Percentiles rank a stretch among this genome's conserved stretches.
Conservation (phyloP, 1,140 invertebrate species). For the Cherax destructor region DNA sequence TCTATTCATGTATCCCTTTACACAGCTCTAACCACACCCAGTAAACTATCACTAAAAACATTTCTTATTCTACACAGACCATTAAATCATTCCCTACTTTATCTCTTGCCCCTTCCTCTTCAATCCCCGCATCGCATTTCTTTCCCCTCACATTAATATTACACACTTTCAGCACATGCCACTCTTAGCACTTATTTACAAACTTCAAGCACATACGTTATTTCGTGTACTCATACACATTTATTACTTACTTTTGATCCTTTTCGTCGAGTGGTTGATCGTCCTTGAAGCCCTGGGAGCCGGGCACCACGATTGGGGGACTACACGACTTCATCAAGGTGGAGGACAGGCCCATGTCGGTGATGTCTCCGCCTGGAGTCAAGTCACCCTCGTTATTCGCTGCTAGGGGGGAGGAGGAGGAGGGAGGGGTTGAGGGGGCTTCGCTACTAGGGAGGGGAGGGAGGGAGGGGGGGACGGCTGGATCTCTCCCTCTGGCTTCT, state of each 20-base stretch:
- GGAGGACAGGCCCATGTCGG: constrained; percentile 55
- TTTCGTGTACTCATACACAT: background rate
- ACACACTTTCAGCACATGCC: background rate
- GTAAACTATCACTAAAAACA: no score
- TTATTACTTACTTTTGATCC: constrained; percentile 66
- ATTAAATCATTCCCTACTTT: no score
- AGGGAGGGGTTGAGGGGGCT: background rate
- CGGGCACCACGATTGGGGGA: constrained; percentile 82
- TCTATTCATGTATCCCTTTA: background rate
- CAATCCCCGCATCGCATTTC: background rate
- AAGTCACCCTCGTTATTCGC: constrained; percentile 80
- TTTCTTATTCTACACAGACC: no score
- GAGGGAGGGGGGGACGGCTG: background rate
- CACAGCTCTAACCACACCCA: background rate
- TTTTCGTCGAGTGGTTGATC: constrained; percentile 77
- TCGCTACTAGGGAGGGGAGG: background rate
- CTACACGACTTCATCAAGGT: constrained; percentile 78
- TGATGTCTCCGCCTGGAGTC: constrained; percentile 80
- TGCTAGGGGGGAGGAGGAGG: constrained; percentile 5
- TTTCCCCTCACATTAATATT: background rate
- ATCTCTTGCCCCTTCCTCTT: background rate
- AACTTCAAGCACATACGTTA: background rate
- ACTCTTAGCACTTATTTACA: background rate
- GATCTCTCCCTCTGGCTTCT: no score
- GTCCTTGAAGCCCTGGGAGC: constrained; percentile 81